These are phyloP conservation scores for Acanthacorydalis orientalis DNA, from an alignment of 2,888 invertebrate species.

Conservation along the genomic window DNA sequence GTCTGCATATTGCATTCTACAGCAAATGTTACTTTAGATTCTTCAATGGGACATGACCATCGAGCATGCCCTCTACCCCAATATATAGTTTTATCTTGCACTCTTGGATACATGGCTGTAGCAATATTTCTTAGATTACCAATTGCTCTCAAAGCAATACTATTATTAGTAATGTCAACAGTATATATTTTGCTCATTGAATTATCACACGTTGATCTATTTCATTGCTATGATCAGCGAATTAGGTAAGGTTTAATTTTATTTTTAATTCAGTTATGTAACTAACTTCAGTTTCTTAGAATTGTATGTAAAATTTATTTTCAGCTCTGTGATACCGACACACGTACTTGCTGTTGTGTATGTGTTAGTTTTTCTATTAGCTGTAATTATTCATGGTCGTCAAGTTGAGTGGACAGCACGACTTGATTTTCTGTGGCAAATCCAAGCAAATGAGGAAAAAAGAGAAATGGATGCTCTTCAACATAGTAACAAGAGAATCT, in stretches of 20 bases:
- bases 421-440: constrained; percentile 65
- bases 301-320: constrained; percentile 10
- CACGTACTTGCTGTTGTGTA: constrained; percentile 64
- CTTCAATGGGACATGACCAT: constrained; percentile 36
- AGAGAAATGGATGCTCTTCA: constrained; percentile 85
- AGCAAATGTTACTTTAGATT: constrained; percentile 32
- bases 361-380: constrained; percentile 65
- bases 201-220: constrained; percentile 62
- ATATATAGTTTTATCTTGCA: constrained; percentile 72
- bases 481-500: constrained; percentile 72
- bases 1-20: constrained; percentile 31
- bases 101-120: constrained; percentile 68
- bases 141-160: constrained; percentile 61
- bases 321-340: constrained; percentile 53
- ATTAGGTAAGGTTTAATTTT: constrained; percentile 37
- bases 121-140: constrained; percentile 73
- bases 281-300: constrained; percentile 20
- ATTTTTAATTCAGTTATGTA: constrained; percentile 11
- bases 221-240: constrained; percentile 64
- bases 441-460: constrained; percentile 80
- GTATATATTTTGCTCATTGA: constrained; percentile 68
- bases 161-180: constrained; percentile 61
- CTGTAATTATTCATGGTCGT: constrained; percentile 67
- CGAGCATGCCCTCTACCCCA: constrained; percentile 71
- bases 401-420: constrained; percentile 85